These are phyloP conservation scores for Microvelia longipes DNA, from an alignment of 1,140 invertebrate genomes.

Conservation along the genomic window DNA sequence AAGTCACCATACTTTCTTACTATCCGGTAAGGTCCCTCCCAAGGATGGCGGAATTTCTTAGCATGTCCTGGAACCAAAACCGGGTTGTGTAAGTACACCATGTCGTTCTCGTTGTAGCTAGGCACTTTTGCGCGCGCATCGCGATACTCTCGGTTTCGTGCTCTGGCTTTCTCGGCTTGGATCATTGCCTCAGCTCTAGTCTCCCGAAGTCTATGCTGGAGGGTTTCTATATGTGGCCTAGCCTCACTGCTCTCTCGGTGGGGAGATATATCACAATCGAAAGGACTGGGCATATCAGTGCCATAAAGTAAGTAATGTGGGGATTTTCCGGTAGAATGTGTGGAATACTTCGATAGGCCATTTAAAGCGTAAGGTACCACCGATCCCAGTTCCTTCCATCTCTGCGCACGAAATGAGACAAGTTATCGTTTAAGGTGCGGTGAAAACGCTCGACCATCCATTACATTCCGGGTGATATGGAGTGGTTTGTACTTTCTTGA, in stretches of 20 bases:
- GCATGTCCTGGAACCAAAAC: background rate
- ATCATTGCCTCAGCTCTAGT: background rate
- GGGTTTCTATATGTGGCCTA: background rate
- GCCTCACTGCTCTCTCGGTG: background rate
- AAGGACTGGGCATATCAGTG: background rate
- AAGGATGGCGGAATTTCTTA: background rate
- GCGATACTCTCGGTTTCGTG: background rate
- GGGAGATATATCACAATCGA: background rate
- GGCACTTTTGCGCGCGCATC: background rate
- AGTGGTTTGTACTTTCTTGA: conserved; percentile 8
- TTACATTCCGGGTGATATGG: background rate
- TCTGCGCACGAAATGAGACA: background rate
- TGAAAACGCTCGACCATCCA: background rate
- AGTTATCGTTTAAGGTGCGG: background rate
- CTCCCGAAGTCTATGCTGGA: background rate
- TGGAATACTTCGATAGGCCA: conserved; percentile 5
- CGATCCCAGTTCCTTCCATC: conserved; percentile 24
- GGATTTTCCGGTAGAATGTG: background rate
- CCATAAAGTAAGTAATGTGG: background rate
- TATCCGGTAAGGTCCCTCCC: background rate
- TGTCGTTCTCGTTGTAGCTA: background rate
- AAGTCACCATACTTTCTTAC: background rate
- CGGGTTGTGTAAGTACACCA: background rate
- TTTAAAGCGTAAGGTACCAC: conserved; percentile 9
- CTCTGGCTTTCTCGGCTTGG: background rate